A percentile compares a stretch with the other conserved stretches of the same genome.
Conservation (phyloP, 2,113 vertebrate genomes). For the Glaucomys volans region DNA sequence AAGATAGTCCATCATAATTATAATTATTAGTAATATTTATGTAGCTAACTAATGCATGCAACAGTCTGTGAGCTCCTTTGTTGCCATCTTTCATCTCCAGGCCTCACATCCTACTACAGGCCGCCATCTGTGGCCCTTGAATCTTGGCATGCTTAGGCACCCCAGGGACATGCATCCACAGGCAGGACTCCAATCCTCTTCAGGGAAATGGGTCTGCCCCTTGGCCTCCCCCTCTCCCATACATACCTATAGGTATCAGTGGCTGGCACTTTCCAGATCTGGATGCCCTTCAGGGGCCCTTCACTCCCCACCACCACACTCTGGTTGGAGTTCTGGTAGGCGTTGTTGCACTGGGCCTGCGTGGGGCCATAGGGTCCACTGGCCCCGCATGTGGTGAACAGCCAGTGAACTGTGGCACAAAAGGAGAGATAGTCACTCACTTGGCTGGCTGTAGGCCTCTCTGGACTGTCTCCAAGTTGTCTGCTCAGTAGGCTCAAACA, state of each 20-base stretch:
- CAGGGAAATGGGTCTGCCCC: not conserved
- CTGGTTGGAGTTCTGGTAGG: constrained; percentile 94
- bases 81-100: not conserved
- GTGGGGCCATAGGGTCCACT: constrained; percentile 95
- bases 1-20: not conserved
- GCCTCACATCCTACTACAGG: not conserved
- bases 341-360: constrained; percentile 95
- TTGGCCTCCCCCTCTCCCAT: not conserved
- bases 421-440: constrained; percentile 59
- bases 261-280: constrained; percentile 96
- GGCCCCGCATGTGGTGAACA: constrained; percentile 96
- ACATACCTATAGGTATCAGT: constrained; percentile 95
- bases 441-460: not conserved
- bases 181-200: not conserved
- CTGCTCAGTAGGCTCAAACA: too few relatives aligned
- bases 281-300: constrained; percentile 93
- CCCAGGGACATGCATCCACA: not conserved
- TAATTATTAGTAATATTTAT: not conserved
- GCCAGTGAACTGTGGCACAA: constrained; percentile 90
- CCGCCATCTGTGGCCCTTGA: not conserved
- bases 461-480: not conserved
- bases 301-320: constrained; percentile 93
- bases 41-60: not conserved
- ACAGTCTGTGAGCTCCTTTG: not conserved
- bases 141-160: not conserved